A percentile compares a stretch with the other conserved stretches of the same genome.
phyloP scores from a whole-genome alignment of 2,113 vertebrate species.

The Aphelocoma coerulescens region DNA sequence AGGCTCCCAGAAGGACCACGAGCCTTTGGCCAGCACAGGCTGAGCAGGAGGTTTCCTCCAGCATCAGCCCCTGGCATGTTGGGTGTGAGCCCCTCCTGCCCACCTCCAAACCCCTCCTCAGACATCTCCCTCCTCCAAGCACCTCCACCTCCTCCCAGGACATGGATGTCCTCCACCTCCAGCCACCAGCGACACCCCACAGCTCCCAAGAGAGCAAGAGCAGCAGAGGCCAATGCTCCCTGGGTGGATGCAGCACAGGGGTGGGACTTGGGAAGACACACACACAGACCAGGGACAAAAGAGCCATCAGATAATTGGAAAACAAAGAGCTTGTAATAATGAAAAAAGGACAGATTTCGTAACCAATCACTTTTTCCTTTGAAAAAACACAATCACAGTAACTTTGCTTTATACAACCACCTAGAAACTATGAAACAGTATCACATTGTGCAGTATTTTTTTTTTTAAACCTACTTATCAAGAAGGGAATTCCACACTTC shows the following conservation, averaged over 20 bases:
- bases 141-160: not conserved
- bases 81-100: not conserved
- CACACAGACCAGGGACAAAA: slow-evolving; percentile 55
- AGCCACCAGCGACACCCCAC: not conserved
- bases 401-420: slow-evolving; percentile 86
- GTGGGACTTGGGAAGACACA: not conserved
- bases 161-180: not conserved
- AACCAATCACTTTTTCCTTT: slow-evolving; percentile 84
- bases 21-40: not conserved
- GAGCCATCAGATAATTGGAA: slow-evolving; percentile 73
- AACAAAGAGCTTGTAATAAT: slow-evolving; percentile 81
- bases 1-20: not conserved
- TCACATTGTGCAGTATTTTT: slow-evolving; percentile 79
- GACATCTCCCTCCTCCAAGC: not conserved
- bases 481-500: slow-evolving; percentile 78
- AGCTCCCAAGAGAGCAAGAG: not conserved
- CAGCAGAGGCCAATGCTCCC: rapidly evolving
- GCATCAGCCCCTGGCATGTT: rapidly evolving
- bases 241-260: not conserved
- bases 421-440: slow-evolving; percentile 89
- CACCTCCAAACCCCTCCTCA: not conserved
- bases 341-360: slow-evolving; percentile 75
- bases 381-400: slow-evolving; percentile 91
- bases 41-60: not conserved
- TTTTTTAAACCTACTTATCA: slow-evolving; percentile 78